Percentiles rank a stretch among this genome's conserved stretches.
phyloP scores from a whole-genome alignment of 2,888 invertebrate genomes.

The Protophormia terraenovae region DNA sequence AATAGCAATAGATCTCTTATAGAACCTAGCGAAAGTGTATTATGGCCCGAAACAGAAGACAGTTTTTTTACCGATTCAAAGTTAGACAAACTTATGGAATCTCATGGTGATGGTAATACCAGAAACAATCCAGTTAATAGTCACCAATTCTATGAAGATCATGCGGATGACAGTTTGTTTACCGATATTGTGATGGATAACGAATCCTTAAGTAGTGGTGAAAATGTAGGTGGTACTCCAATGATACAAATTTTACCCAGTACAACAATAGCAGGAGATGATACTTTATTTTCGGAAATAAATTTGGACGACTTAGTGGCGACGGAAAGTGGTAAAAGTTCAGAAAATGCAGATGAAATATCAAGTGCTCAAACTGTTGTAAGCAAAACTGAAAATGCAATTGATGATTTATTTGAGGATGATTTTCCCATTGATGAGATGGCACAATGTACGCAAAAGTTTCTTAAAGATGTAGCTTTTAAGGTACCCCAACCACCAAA shows the following conservation, averaged over 20 bases:
- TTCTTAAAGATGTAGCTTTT: slow-evolving; percentile 76
- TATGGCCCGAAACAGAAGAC: slow-evolving; percentile 75
- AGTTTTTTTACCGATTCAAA: slow-evolving; percentile 75
- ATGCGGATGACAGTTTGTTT: slow-evolving; percentile 74
- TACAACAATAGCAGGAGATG: slow-evolving; percentile 57
- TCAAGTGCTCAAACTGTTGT: neutral
- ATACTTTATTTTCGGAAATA: slow-evolving; percentile 73
- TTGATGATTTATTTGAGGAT: slow-evolving; percentile 29
- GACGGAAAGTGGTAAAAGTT: neutral
- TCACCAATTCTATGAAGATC: slow-evolving; percentile 47
- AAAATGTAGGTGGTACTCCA: slow-evolving; percentile 32
- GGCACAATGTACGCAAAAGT: slow-evolving; percentile 78
- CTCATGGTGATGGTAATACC: neutral
- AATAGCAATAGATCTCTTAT: neutral
- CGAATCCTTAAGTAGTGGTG: slow-evolving; percentile 19
- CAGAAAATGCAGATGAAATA: neutral
- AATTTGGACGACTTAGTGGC: slow-evolving; percentile 66
- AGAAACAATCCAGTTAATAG: neutral
- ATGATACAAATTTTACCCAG: slow-evolving; percentile 32
- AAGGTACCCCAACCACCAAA: slow-evolving; percentile 71
- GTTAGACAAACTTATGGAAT: slow-evolving; percentile 67
- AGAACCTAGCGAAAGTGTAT: slow-evolving; percentile 67
- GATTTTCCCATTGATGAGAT: slow-evolving; percentile 67
- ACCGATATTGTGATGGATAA: slow-evolving; percentile 71
- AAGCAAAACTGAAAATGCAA: slow-evolving; percentile 3